Evolutionary conservation across 2,797 vertebrate genomes (phyloP).

Genomic region (Urocyon cinereoargenteus): DNA sequence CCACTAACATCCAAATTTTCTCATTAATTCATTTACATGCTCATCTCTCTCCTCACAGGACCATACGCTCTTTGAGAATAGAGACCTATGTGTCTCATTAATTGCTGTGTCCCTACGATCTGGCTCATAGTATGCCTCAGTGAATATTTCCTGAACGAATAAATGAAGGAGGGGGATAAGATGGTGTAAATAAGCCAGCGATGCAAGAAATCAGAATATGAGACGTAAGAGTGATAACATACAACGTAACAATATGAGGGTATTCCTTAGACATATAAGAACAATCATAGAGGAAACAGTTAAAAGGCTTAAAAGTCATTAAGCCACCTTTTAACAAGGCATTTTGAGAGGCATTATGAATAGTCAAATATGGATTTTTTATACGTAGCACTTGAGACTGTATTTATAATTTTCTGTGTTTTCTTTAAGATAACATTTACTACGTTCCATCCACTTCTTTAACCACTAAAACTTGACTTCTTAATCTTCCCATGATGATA

Average conservation of each 20-base stretch:
- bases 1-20: constrained; percentile 21
- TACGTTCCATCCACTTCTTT: neutral
- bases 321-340: neutral
- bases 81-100: neutral
- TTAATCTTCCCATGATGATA: neutral
- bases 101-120: neutral
- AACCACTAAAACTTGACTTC: neutral
- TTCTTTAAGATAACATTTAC: constrained; percentile 1
- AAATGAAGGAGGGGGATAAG: neutral
- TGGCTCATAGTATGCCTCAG: neutral
- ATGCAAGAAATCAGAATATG: neutral
- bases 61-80: neutral
- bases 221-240: neutral
- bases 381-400: neutral
- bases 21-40: neutral
- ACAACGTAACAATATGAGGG: neutral
- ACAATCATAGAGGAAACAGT: neutral
- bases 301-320: neutral
- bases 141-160: neutral
- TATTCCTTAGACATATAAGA: neutral
- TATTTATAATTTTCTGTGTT: neutral
- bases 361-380: neutral
- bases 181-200: neutral
- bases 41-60: neutral
- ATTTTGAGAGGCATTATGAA: neutral